phyloP scores from a whole-genome alignment of 2,113 vertebrate genomes.

The Oncorhynchus kisutch region DNA sequence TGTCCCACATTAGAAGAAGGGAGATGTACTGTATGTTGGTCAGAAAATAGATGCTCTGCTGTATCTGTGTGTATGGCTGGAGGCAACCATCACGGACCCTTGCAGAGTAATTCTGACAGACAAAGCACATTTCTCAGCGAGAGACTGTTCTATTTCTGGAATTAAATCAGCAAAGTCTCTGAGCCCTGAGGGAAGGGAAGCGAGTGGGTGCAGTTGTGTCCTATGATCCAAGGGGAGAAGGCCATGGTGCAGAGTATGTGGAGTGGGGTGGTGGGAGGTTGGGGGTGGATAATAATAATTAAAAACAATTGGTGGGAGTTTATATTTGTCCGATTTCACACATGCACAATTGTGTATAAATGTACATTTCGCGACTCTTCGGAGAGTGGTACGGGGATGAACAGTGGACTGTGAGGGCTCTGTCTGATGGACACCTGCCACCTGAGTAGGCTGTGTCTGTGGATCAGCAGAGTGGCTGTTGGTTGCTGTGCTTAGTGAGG shows the following conservation, averaged over 20 bases:
- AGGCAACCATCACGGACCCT: neutral
- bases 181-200: too few species aligned
- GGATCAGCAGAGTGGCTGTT: neutral
- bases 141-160: constrained; percentile 26
- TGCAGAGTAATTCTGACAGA: neutral
- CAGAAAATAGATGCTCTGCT: neutral
- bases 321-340: too few species aligned
- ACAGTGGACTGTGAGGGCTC: constrained; percentile 10
- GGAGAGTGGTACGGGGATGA: neutral
- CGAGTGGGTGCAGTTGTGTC: too few species aligned
- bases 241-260: neutral
- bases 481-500: neutral
- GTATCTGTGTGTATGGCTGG: neutral
- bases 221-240: constrained; percentile 9
- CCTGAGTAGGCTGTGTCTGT: constrained; percentile 30
- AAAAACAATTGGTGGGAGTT: too few species aligned
- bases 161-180: too few species aligned
- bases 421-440: neutral
- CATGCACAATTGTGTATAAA: too few species aligned
- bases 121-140: neutral
- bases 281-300: neutral
- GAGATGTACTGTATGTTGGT: too few species aligned
- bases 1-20: too few species aligned
- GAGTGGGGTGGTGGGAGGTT: neutral
- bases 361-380: too few species aligned